phyloP scores from a whole-genome alignment of 2,797 vertebrate genomes.

The Stomatorhinus walkeri region DNA sequence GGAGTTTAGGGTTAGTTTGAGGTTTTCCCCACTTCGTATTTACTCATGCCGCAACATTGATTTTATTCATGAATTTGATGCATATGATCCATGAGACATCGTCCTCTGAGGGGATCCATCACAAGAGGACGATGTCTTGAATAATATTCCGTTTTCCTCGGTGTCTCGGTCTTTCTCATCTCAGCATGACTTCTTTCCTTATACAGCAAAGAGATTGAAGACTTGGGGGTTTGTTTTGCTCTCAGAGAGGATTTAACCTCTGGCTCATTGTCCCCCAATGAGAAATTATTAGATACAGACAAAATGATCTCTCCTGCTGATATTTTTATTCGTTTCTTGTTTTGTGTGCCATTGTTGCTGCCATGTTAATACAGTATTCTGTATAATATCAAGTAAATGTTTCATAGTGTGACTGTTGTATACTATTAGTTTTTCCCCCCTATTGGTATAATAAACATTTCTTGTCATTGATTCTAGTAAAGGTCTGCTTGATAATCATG shows the following conservation, averaged over 20 bases:
- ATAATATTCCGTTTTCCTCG: neutral
- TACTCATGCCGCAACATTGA: neutral
- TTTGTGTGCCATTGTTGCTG: neutral
- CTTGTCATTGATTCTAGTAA: neutral
- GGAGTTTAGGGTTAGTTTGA: neutral
- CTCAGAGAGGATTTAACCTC: conserved; percentile 1
- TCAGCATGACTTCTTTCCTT: conserved; percentile 2
- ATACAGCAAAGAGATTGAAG: conserved; percentile 6
- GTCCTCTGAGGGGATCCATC: neutral
- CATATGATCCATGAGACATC: neutral
- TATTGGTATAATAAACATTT: conserved; percentile 3
- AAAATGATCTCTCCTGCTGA: neutral
- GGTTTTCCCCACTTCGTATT: neutral
- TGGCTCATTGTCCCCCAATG: neutral
- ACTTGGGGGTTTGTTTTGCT: neutral
- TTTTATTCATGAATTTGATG: conserved; percentile 7
- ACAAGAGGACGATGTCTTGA: neutral
- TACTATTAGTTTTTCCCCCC: neutral
- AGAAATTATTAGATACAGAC: conserved; percentile 7
- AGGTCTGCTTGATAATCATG: neutral
- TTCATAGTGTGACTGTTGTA: neutral
- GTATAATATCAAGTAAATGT: neutral
- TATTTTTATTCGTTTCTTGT: neutral
- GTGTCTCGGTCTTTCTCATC: neutral
- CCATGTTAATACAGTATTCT: conserved; percentile 3